These are phyloP conservation scores for Drosophila bipectinata DNA, from an alignment of 1,140 invertebrate genomes.

Conservation along the genomic window DNA sequence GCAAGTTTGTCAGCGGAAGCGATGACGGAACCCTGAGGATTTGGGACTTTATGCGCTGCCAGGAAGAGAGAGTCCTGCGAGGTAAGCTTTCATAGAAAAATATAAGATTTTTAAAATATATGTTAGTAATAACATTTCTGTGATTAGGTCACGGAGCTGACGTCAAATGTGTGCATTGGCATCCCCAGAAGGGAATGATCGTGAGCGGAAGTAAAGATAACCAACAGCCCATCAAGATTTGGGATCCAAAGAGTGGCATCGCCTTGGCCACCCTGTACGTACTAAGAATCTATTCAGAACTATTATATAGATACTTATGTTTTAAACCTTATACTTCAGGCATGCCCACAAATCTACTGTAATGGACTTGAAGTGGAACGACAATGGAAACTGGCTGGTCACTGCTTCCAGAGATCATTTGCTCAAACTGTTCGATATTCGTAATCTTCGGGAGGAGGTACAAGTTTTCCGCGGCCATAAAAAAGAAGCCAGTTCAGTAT, in stretches of 20 bases:
- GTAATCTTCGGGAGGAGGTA: constrained; percentile 96
- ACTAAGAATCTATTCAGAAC: not conserved
- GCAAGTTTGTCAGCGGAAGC: constrained; percentile 99
- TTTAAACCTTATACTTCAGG: constrained; percentile 84
- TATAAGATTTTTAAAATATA: not conserved
- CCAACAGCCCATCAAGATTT: constrained; percentile 99
- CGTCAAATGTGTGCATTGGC: constrained; percentile 99
- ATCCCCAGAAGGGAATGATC: constrained; percentile 98
- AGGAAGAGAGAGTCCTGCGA: constrained; percentile 97
- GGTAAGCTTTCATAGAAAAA: constrained; percentile 86
- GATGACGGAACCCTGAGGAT: constrained; percentile 99
- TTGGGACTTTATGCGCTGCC: constrained; percentile 99
- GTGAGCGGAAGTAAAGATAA: constrained; percentile 99
- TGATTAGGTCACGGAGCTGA: constrained; percentile 97
- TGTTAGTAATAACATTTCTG: not conserved
- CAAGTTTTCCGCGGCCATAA: constrained; percentile 99
- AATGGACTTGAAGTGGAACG: constrained; percentile 99
- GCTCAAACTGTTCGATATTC: constrained; percentile 98
- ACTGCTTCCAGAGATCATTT: constrained; percentile 99
- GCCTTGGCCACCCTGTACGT: constrained; percentile 91
- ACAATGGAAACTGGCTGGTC: constrained; percentile 99
- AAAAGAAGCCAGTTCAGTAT: constrained; percentile 98
- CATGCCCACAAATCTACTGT: constrained; percentile 99
- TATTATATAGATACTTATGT: not conserved
- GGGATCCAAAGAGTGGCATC: constrained; percentile 98